Conservation (phyloP, 2,888 invertebrate species). For the Anoncus sp. region DNA sequence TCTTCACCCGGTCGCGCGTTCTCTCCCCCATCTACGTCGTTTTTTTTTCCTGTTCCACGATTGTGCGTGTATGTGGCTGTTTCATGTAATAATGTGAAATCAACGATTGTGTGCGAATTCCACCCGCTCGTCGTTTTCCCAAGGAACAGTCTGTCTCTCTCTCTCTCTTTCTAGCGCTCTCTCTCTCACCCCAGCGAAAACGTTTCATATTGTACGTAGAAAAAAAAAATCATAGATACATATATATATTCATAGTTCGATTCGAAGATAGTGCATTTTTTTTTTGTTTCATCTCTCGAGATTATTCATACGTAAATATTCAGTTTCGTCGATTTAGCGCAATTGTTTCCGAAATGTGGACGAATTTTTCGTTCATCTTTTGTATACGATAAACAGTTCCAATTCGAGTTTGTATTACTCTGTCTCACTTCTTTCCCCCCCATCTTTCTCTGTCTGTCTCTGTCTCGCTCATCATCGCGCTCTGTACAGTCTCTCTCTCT, state of each 20-base stretch:
- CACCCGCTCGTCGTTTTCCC: constrained; percentile 28
- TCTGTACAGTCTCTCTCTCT: constrained; percentile 28
- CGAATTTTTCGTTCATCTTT: constrained; percentile 30
- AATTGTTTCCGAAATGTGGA: not conserved
- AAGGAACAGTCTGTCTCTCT: constrained; percentile 1
- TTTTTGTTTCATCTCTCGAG: constrained; percentile 7
- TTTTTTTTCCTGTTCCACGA: constrained; percentile 23
- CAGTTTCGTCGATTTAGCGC: not conserved
- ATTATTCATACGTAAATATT: constrained; percentile 12
- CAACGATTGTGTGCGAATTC: constrained; percentile 36
- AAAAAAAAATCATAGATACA: constrained; percentile 34
- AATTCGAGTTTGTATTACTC: constrained; percentile 23
- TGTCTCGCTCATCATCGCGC: constrained; percentile 55
- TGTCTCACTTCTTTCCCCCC: constrained; percentile 43
- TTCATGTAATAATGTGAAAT: constrained; percentile 49
- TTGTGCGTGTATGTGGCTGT: constrained; percentile 44
- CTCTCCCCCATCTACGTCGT: constrained; percentile 28
- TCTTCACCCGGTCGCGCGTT: constrained; percentile 53
- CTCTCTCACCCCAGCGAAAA: constrained; percentile 38
- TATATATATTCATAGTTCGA: constrained; percentile 22
- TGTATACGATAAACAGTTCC: constrained; percentile 5
- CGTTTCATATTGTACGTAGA: constrained; percentile 27
- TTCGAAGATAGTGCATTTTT: constrained; percentile 21
- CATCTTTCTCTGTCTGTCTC: constrained; percentile 46
- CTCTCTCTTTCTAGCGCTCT: not conserved